Evolutionary conservation across 2,113 vertebrate species (phyloP).

Genomic region (Nymphicus hollandicus): DNA sequence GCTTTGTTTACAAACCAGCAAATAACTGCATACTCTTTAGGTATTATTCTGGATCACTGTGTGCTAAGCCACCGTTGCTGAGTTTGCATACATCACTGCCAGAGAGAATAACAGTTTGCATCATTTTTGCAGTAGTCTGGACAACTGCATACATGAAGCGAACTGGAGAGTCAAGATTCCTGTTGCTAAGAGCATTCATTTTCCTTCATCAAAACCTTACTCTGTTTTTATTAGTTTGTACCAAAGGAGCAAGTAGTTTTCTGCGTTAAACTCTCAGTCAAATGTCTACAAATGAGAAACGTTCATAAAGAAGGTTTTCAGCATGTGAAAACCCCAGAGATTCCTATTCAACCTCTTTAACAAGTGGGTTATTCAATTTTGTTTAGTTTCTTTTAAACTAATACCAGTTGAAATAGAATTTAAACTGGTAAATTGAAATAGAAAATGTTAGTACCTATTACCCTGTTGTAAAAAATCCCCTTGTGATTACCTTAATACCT

Average conservation of each 20-base stretch:
- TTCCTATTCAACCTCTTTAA: background rate
- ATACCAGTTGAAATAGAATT: background rate
- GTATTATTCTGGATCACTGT: background rate
- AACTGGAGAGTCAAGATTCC: background rate
- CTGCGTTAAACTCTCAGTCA: background rate
- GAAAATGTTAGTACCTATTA: background rate
- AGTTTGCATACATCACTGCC: background rate
- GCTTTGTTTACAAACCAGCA: conserved; percentile 33
- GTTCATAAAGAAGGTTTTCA: background rate
- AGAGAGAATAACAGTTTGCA: background rate
- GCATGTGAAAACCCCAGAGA: background rate
- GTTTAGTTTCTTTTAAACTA: background rate
- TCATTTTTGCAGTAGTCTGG: background rate
- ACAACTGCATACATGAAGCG: background rate
- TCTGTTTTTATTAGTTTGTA: background rate
- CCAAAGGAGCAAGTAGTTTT: background rate
- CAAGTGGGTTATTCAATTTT: background rate
- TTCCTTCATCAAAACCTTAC: background rate
- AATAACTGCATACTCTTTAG: background rate
- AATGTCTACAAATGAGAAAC: background rate
- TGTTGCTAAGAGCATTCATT: background rate
- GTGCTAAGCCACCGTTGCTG: background rate
- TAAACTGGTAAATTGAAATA: background rate
- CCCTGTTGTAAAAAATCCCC: background rate
- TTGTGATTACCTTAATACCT: background rate